phyloP scores from a whole-genome alignment of 2,888 invertebrate genomes.

The Bellardia bayeri region DNA sequence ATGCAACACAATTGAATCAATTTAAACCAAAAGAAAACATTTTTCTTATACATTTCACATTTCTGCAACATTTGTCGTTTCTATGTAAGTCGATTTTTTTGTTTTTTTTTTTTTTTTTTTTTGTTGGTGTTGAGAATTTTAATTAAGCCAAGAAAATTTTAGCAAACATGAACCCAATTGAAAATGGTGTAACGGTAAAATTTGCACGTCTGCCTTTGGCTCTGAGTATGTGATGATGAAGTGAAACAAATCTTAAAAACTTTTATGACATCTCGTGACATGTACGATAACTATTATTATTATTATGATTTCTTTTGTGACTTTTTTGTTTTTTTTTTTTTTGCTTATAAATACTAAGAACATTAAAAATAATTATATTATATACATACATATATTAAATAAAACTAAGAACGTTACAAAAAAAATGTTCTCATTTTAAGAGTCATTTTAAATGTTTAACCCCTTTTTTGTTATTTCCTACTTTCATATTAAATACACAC shows the following conservation, averaged over 20 bases:
- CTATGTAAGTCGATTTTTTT: too few species aligned
- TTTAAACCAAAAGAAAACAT: constrained; percentile 29
- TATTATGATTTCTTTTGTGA: constrained; percentile 47
- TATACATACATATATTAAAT: neutral
- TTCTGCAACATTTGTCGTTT: too few species aligned
- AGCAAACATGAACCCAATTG: neutral
- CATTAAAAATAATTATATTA: constrained; percentile 8
- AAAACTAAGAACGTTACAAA: neutral
- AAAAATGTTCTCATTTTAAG: constrained; percentile 17
- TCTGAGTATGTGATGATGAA: constrained; percentile 32
- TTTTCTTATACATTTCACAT: neutral
- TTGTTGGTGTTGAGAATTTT: neutral
- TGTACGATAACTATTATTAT: constrained; percentile 61
- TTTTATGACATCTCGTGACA: constrained; percentile 69
- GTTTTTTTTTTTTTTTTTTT: neutral
- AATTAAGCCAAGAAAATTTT: constrained; percentile 23
- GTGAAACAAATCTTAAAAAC: constrained; percentile 48
- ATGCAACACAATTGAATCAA: constrained; percentile 42
- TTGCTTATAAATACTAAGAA: constrained; percentile 12
- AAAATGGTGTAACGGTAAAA: constrained; percentile 27
- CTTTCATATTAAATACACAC: neutral
- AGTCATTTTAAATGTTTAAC: constrained; percentile 40
- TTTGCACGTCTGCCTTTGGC: constrained; percentile 29
- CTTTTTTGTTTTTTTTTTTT: constrained; percentile 12
- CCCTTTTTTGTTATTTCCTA: constrained; percentile 32